Evolutionary conservation across 1,140 invertebrate species (phyloP), one percentile per base, ranked within the genome.

Genomic region (Caenorhabditis remanei): DNA sequence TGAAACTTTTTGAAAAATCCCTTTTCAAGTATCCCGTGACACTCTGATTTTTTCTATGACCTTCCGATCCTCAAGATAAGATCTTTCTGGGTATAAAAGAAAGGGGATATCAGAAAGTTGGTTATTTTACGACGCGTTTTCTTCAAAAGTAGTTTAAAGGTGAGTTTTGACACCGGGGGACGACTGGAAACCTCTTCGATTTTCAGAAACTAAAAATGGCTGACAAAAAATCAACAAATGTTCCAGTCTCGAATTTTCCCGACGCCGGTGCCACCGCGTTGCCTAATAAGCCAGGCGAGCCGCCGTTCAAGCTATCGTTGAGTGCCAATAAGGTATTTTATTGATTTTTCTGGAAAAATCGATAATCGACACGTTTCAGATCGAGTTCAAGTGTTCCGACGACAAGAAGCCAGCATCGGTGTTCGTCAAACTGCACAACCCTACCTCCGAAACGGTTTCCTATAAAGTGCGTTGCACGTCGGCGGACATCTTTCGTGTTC

Each of bases 401-500:
- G 84, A 85, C 32, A 56, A 21, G n/a, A 85, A 85, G 24, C 84
- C 84, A 19, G 24, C 46, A 48, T 65, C 46, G 40, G 55, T 58
- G 8, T n/a, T n/a, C 19, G 13, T 85, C 61, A 63, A 50, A 9
- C 19, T 85, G 41, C 16, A 48, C 19, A 85, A 85, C 16, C 55
- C 84, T 2, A 65, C 84, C 4, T 19, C 14, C 41, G 84, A 67
- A 16, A 43, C 24, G 8, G 40, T 61, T 41, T 43, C 55, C 4
- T 85, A n/a, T 46, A 85, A 87, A 84, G 63, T 87, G 58, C 50
- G 61, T 24, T 85, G 82, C 24, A 87, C 87, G 8, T 85, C 82
- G n/a, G 65, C 63, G 4, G 87, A 87, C 2, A 87, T 87, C 53
- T 87, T 87, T 43, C 87, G 87, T 58, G 87, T 87, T 16, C 58